Percentiles rank a stretch among this genome's conserved stretches.
Conservation (phyloP, 2,888 invertebrate species). For the Drosophila nr. medialis region DNA sequence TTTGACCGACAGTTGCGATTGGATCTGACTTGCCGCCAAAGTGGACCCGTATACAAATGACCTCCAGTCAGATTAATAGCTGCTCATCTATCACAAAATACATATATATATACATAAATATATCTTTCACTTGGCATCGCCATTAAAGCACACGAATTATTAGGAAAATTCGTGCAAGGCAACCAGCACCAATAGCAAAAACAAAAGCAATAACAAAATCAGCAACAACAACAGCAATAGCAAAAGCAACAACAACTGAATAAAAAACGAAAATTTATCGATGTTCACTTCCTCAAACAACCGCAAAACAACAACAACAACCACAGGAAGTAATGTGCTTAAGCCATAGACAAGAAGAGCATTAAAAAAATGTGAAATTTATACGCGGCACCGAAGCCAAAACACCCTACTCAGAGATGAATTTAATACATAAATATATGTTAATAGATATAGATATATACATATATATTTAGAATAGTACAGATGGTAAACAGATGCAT, state of each 20-base stretch:
- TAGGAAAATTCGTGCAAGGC: constrained; percentile 49
- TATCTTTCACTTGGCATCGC: constrained; percentile 45
- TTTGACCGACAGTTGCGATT: constrained; percentile 17
- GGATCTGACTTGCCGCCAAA: constrained; percentile 25
- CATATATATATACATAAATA: constrained; percentile 1
- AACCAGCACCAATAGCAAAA: constrained; percentile 18
- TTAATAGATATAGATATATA: neutral
- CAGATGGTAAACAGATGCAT: neutral
- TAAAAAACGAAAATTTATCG: constrained; percentile 78
- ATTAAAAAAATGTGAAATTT: constrained; percentile 19
- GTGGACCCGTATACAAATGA: constrained; percentile 23
- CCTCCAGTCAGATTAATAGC: constrained; percentile 49
- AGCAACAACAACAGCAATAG: constrained; percentile 19
- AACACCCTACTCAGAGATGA: constrained; percentile 26
- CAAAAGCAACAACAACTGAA: constrained; percentile 15
- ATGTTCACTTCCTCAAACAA: constrained; percentile 69
- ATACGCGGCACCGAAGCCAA: neutral
- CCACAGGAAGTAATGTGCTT: constrained; percentile 61
- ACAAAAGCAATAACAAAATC: constrained; percentile 16
- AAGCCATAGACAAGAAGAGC: constrained; percentile 41
- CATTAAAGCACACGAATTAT: constrained; percentile 58
- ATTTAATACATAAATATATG: neutral
- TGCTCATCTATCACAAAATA: constrained; percentile 28
- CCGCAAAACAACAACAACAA: constrained; percentile 44
- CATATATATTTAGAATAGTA: neutral